Evolutionary conservation across 2,113 vertebrate genomes (phyloP), one percentile per base, ranked within the genome.

Genomic region (Epinephelus cyanopodus): DNA sequence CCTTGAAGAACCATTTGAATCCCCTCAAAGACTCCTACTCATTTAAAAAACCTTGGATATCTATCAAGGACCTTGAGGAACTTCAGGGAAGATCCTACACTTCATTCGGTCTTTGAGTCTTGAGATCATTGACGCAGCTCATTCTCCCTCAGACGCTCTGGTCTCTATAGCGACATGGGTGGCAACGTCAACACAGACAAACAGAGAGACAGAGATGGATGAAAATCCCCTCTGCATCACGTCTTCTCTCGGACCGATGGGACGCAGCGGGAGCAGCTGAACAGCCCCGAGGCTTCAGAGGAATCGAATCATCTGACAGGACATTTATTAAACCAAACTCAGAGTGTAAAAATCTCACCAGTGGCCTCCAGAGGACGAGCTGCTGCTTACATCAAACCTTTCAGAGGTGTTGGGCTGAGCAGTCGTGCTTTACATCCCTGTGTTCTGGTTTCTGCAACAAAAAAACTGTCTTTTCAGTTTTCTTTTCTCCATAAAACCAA

Each of bases 151-250:
- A 2, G n/a, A 42, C 11, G 39, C 11, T 39, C 53, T 45, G 3
- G 18, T 87, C 57, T 77, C 81, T 9, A 77, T 87, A 37, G 64
- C 3, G 18, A 87, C 10, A 57, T 60, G 69, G 52, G 53, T 69
- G 81, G 73, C 50, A 70, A 87, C 68, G 6, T 57, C 56, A 74
- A 74, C 58, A 84, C 52, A 76, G 37, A 66, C 52, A 85, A 66
- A 74, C 54, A 83, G 25, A 83, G n/a, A 71, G 60, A 52, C 66
- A 72, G 72, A 42, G 77, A 81, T 4, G 73, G 72, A 83, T 80
- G 77, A 58, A 77, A 62, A 67, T 19, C 65, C 25, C 42, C 53
- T 67, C 37, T 47, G 54, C 61, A 33, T 72, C 52, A 58, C 48
- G 29, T 75, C 47, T 48, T 47, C 37, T 64, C 42, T 58, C 50